Evolutionary conservation across 1,140 invertebrate species (phyloP), one percentile per base, ranked within the genome.

Genomic region (Panulirus ornatus): DNA sequence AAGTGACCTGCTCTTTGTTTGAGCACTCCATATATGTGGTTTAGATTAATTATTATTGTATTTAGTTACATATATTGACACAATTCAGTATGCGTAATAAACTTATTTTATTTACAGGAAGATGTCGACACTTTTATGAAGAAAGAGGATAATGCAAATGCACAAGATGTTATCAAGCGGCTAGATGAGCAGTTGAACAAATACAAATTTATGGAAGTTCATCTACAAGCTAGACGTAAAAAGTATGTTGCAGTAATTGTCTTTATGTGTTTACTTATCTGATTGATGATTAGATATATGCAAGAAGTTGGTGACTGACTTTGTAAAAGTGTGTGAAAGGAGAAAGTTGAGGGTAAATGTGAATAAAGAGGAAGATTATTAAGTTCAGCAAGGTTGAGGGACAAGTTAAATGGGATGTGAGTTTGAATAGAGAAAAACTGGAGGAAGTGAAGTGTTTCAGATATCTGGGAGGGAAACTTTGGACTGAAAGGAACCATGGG

Each of bases 131-230:
- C 76, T 22, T 92, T 81, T 34, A 92, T 92, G 91, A 86, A 51
- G 34, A 90, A 92, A 47, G 88, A 92, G 51, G 91, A 90, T 71
- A 87, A 90, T 51, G 81, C 70, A n/a, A 90, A 86, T 47, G 79
- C 88, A 22, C 88, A 92, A 44, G 79, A 51, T 54, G 85, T 90
- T 34, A 87, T 92, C 54, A 89, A 78, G 83, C 44, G 82, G 38
- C 44, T 92, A 38, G 91, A 92, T 58, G 91, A 92, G 38, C 87
- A 90, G 40, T 83, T 90, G 22, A 90, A 92, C 66, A 92, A 92
- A 47, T 92, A 92, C 63, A 92, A 92, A 63, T 92, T 92, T 82
- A 92, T 92, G 91, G 91, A 92, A 47, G 84, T 90, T 36, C 88
- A 92, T 76, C 66, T 92, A 63, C 88, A 87, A 71, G 88, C 91